Evolutionary conservation across 2,113 vertebrate genomes (phyloP).

Genomic region (Boulengeromyrus knoepffleri): DNA sequence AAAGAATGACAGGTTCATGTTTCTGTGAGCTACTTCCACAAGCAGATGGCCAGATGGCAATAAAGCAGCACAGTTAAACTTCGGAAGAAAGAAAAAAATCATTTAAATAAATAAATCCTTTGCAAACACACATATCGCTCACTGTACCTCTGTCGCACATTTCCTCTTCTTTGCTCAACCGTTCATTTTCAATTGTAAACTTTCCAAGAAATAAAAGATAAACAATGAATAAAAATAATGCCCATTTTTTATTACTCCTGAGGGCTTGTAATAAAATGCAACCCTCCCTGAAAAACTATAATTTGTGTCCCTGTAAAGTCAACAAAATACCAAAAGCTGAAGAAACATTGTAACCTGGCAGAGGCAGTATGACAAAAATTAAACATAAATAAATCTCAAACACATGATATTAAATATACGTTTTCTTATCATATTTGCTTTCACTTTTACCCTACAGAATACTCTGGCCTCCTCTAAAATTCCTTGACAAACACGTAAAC

Average conservation of each 20-base stretch:
- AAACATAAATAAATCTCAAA: not conserved
- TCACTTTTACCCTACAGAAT: not conserved
- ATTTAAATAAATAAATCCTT: not conserved
- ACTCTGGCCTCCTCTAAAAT: not conserved
- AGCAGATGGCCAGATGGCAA: constrained; percentile 9
- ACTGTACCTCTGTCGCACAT: not conserved
- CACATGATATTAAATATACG: not conserved
- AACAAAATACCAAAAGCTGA: not conserved
- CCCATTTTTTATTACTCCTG: not conserved
- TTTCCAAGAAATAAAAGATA: not conserved
- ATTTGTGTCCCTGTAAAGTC: not conserved
- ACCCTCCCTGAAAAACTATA: not conserved
- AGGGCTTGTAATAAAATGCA: not conserved
- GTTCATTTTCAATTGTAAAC: not conserved
- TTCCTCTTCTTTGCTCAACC: not conserved
- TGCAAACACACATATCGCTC: not conserved
- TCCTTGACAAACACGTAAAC: not conserved
- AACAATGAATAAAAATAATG: not conserved
- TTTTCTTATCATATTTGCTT: not conserved
- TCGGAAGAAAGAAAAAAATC: not conserved
- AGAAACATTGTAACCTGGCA: not conserved
- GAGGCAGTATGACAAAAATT: not conserved
- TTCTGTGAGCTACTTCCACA: not conserved
- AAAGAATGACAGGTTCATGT: not conserved
- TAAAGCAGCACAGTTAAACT: constrained; percentile 7